Evolutionary conservation across 2,888 invertebrate species (phyloP), one percentile per base, ranked within the genome.

Genomic region (Amphiduros pacificus): DNA sequence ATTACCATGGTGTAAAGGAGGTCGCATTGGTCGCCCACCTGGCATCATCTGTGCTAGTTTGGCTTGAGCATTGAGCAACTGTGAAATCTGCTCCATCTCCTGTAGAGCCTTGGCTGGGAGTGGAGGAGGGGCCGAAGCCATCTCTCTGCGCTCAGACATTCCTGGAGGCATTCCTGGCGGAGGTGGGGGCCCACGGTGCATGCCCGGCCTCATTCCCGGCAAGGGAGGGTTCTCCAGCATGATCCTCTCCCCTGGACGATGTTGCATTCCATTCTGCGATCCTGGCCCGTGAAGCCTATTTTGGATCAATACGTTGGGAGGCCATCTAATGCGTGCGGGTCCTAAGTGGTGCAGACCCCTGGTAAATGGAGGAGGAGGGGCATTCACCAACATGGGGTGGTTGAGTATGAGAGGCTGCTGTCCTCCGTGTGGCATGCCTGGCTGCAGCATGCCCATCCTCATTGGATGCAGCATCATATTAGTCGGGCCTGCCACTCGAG

Each of bases 41-140:
- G 41, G 41, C 44, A 26, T 41, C 11, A n/a, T 24, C 2, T 17
- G 29, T 2, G 57, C 24, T 17, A 24, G 14, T 41, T 40, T 56
- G 14, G 49, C 28, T 36, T 36, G 41, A 17, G 72, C 70, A 56
- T 72, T 74, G 2, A 77, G 63, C 36, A 77, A 70, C 57, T 75
- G 74, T n/a, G 75, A 76, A 36, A 76, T 71, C 54, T 76, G 65
- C 58, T 62, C 62, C 50, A 72, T 56, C 52, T 71, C 70, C 31
- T 64, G 62, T 24, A 67, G 48, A 24, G 63, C 65, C 28, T 63
- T 57, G 40, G 63, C n/a, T 17, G 65, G 55, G 27, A 61, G 55
- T 17, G 67, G 63, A 20, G 69, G 64, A n/a, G 67, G 62, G n/a
- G 69, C 63, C 1, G 32, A 44, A 49, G 54, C 44, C 32, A 60